Evolutionary conservation across 2,888 invertebrate genomes (phyloP), one percentile per base, ranked within the genome.

Genomic region (Lasius platythorax): DNA sequence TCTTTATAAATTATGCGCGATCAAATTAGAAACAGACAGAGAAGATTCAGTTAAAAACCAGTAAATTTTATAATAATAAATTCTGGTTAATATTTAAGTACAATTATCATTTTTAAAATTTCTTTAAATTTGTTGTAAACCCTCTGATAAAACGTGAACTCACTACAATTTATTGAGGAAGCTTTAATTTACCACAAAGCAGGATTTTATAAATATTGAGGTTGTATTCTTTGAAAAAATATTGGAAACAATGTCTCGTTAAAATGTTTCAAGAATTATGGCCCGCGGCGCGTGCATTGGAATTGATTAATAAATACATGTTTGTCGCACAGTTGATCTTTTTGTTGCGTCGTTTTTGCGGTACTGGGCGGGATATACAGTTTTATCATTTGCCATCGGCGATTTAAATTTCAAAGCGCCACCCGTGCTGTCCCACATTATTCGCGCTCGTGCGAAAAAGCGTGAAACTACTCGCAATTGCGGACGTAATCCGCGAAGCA

Each of bases 341-440:
- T 79, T 61, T 61, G 28, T 50, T 23, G 28, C 56, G 50, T 30
- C 33, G 50, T 50, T 64, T 11, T 37, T 9, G 75, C 50, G 50
- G 46, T 43, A 23, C 2, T 23, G 30, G 23, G 15, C 30, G 30
- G 5, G 46, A 15, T 33, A 58, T 58, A 40, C 28, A 58, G 61
- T 63, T 61, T 61, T 23, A 37, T 61, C 79, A 23, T 79, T 61
- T 70, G 79, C 61, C 72, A 46, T 61, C 46, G 79, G 37, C 72
- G 61, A 79, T 79, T 79, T 70, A 70, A 79, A 79, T 79, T 79
- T 70, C 72, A 79, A 79, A 79, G 70, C 46, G 28, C n/a, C 43
- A 11, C 11, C 43, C 43, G 28, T 12, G 6, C 37, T 53, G 79
- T 18, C 46, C 33, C 46, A 46, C 58, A 56, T 68, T 67, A 66